Evolutionary conservation across 2,888 invertebrate genomes (phyloP), one percentile per base, ranked within the genome.

Genomic region (Lapara coniferarum): DNA sequence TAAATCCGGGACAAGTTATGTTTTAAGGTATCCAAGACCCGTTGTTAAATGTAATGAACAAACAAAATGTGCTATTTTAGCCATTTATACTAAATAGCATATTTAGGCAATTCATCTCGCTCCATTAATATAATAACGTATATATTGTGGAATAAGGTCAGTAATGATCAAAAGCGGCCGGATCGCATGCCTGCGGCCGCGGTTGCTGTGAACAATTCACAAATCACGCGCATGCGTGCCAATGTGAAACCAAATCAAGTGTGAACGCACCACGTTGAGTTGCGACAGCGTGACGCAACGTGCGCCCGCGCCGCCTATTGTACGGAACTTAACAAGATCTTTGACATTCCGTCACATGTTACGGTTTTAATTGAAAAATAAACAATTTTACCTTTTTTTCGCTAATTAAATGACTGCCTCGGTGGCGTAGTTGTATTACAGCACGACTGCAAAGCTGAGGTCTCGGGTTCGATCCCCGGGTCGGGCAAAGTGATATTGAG

Each of bases 201-300:
- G 71, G 71, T 73, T 75, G 74, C 69, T 72, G 71, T 72, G 73
- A 76, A 74, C 69, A 70, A 78, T 80, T 77, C 77, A 73, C 76
- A 81, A 79, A 79, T 78, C 77, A 81, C 74, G 82, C 76, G 78
- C 80, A 81, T 76, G 86, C 85, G 81, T 85, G 83, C 82, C 73
- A 66, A 76, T 71, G 75, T 78, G 87, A 82, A 88, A 89, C 82
- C 81, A 83, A 89, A 88, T 89, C 88, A 85, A 88, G 86, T 89
- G 87, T 87, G 81, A 89, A 89, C 87, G 83, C 81, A 81, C 78
- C 74, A 68, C 75, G 77, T 86, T 83, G 55, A 1, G 55, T 55
- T 55, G 83, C 86, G 79, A 82, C 84, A 87, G 63, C 72, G 73
- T 85, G 82, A 83, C 78, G 84, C 80, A 87, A 87, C 73, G 74